Percentiles rank a stretch among this genome's conserved stretches.
These are phyloP conservation scores for Synanthedon formicaeformis DNA, from an alignment of 2,888 invertebrate species.

Conservation along the genomic window DNA sequence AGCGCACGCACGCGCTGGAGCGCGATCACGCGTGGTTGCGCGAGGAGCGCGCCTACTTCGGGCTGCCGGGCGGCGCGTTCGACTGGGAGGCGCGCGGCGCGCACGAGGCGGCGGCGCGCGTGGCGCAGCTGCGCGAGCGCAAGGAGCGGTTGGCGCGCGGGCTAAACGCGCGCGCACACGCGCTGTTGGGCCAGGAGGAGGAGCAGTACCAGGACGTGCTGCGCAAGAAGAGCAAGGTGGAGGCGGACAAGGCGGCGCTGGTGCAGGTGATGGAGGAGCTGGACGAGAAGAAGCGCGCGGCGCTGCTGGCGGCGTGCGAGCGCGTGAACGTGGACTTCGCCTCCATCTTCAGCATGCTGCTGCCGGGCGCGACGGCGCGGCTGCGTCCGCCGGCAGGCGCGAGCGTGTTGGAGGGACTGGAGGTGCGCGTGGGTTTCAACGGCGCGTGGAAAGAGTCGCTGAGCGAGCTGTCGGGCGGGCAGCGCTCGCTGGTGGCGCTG, in stretches of 20 bases:
- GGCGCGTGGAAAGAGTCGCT: slow-evolving; percentile 96
- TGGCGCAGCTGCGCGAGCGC: slow-evolving; percentile 69
- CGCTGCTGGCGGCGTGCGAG: slow-evolving; percentile 84
- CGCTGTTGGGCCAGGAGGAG: slow-evolving; percentile 82
- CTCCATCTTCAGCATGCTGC: slow-evolving; percentile 89
- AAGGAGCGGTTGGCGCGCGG: slow-evolving; percentile 77
- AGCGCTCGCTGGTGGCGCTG: slow-evolving; percentile 94
- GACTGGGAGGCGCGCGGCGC: slow-evolving; percentile 76
- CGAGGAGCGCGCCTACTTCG: slow-evolving; percentile 83
- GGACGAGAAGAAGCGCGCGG: slow-evolving; percentile 90
- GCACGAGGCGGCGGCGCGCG: slow-evolving; percentile 62
- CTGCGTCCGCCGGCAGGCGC: slow-evolving; percentile 82
- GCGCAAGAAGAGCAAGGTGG: slow-evolving; percentile 78
- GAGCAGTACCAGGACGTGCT: slow-evolving; percentile 80
- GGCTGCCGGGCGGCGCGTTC: slow-evolving; percentile 76
- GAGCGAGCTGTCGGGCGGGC: slow-evolving; percentile 96
- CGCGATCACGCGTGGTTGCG: slow-evolving; percentile 80
- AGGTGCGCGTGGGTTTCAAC: slow-evolving; percentile 88
- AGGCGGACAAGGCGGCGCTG: slow-evolving; percentile 80
- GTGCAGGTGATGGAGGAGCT: slow-evolving; percentile 85
- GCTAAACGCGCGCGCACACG: slow-evolving; percentile 77
- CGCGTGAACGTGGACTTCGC: slow-evolving; percentile 89
- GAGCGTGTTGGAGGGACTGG: slow-evolving; percentile 86
- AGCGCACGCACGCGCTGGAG: slow-evolving; percentile 33
- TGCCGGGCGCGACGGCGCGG: slow-evolving; percentile 91